phyloP scores from a whole-genome alignment of 2,113 vertebrate genomes.

The Coptodon rendalli region DNA sequence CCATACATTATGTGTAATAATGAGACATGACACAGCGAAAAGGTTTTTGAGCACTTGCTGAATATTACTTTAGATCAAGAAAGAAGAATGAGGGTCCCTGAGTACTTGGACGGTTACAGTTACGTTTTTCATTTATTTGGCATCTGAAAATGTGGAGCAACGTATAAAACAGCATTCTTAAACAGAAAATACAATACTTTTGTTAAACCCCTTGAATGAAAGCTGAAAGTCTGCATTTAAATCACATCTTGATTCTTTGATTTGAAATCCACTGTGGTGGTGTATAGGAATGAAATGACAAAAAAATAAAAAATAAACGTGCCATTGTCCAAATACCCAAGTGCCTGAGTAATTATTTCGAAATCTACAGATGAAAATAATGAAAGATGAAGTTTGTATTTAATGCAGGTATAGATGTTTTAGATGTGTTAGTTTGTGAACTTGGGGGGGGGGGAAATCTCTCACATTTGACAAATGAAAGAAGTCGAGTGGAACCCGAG shows the following conservation, averaged over 20 bases:
- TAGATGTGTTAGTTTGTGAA: background rate
- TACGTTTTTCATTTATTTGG: background rate
- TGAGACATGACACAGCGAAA: background rate
- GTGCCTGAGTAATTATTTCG: background rate
- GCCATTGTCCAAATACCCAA: background rate
- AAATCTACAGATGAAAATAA: background rate
- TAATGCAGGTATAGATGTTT: background rate
- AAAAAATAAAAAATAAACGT: rapidly evolving
- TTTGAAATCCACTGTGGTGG: background rate
- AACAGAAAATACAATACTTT: background rate
- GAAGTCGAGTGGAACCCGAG: conserved; percentile 38
- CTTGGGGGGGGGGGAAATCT: background rate
- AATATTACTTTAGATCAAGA: background rate
- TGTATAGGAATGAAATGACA: background rate
- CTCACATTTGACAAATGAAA: conserved; percentile 14
- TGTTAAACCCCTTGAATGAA: background rate
- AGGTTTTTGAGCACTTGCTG: background rate
- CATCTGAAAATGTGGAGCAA: background rate
- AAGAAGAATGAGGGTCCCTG: background rate
- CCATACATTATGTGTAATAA: background rate
- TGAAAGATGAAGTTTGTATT: background rate
- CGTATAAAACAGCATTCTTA: background rate
- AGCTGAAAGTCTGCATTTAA: background rate
- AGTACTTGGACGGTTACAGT: background rate
- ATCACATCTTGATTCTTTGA: background rate